Evolutionary conservation across 2,888 invertebrate species (phyloP).

Genomic region (Macaria liturata): DNA sequence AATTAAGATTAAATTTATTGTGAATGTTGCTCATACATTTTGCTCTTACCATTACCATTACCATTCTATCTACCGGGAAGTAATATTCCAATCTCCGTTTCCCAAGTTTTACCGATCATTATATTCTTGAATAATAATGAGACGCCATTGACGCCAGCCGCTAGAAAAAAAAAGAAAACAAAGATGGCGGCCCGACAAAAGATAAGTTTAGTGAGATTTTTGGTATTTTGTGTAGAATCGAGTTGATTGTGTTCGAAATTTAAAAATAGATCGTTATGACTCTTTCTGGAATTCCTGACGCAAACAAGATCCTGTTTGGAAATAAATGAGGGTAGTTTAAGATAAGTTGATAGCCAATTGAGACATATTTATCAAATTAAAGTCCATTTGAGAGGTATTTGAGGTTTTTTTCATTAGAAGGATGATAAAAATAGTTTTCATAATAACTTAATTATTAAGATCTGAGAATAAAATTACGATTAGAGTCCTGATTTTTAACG

Average conservation of each 20-base stretch:
- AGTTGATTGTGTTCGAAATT: constrained; percentile 41
- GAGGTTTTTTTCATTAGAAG: no score
- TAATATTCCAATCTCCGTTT: not conserved
- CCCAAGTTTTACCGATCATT: constrained; percentile 55
- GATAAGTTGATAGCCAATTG: no score
- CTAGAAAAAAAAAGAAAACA: constrained; percentile 40
- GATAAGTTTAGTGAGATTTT: constrained; percentile 37
- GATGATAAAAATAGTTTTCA: no score
- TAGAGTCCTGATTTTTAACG: no score
- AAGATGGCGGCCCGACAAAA: constrained; percentile 51
- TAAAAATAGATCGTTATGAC: constrained; percentile 46
- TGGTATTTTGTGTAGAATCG: constrained; percentile 41
- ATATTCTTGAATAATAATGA: constrained; percentile 72
- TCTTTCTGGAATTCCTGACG: constrained; percentile 11
- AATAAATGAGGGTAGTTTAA: no score
- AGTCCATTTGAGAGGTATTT: no score
- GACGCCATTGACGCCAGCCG: constrained; percentile 60
- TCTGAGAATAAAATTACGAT: no score
- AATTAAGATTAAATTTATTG: no score
- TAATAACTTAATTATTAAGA: no score
- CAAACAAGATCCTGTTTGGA: no score
- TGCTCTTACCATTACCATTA: not conserved
- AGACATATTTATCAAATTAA: no score
- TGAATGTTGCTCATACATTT: not conserved
- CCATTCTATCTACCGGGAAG: not conserved